Conservation (phyloP, 2,888 invertebrate genomes). For the Coenonympha glycerion region DNA sequence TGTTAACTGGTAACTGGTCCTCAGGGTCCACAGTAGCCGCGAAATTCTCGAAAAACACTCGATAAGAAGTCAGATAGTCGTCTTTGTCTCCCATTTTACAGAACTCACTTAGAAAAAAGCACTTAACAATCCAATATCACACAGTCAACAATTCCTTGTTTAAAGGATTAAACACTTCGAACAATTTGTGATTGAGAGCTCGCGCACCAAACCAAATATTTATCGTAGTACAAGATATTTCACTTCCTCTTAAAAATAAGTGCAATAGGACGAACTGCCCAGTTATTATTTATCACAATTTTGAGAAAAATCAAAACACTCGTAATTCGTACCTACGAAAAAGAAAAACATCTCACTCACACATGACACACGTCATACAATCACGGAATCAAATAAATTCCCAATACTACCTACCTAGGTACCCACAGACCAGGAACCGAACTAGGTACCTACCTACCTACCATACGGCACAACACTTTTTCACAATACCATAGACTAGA, state of each 20-base stretch:
- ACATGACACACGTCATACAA: conserved; percentile 41
- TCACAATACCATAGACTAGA: too few relatives aligned
- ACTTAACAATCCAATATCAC: conserved; percentile 23
- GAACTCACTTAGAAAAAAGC: conserved; percentile 20
- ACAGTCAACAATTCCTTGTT: conserved; percentile 31
- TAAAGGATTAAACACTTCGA: conserved; percentile 16
- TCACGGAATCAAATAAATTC: background rate
- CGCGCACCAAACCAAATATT: too few relatives aligned
- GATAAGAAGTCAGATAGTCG: conserved; percentile 81
- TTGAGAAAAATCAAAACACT: conserved; percentile 56
- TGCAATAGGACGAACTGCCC: background rate
- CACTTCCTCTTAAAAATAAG: conserved; percentile 23
- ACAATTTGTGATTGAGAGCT: background rate
- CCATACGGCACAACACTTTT: too few relatives aligned
- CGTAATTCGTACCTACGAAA: conserved; percentile 30
- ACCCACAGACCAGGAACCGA: too few relatives aligned
- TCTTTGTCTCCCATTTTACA: conserved; percentile 75
- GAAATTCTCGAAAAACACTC: conserved; percentile 83
- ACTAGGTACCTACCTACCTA: too few relatives aligned
- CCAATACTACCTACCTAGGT: too few relatives aligned
- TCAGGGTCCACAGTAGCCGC: conserved; percentile 80
- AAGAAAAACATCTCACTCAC: conserved; percentile 50
- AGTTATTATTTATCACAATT: conserved; percentile 14
- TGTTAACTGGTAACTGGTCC: conserved; percentile 84
- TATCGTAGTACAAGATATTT: too few relatives aligned